Conservation (phyloP, 2,113 vertebrate species). For the Terrapene triunguis region DNA sequence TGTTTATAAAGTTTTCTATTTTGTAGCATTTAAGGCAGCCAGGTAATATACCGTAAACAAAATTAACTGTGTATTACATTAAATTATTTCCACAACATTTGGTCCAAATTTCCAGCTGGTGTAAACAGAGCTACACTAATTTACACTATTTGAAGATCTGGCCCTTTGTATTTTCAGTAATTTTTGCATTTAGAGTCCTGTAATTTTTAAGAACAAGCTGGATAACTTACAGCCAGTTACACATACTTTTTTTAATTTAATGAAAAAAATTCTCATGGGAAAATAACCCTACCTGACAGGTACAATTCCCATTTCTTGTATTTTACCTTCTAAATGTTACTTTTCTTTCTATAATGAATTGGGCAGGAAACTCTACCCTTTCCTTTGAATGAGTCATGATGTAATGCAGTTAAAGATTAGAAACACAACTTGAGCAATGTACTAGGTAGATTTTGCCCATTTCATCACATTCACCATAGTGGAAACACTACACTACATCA, state of each 20-base stretch:
- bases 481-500: conserved; percentile 39
- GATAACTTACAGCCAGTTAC: conserved; percentile 25
- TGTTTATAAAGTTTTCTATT: neutral
- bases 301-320: conserved; percentile 62
- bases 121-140: neutral
- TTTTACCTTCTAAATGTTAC: conserved; percentile 76
- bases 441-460: conserved; percentile 48
- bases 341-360: conserved; percentile 76
- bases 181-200: neutral
- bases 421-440: conserved; percentile 63
- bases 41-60: neutral
- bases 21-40: neutral
- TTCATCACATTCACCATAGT: conserved; percentile 60
- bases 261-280: conserved; percentile 73
- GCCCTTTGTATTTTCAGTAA: neutral
- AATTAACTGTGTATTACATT: neutral
- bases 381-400: conserved; percentile 82
- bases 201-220: conserved; percentile 41
- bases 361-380: conserved; percentile 84
- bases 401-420: conserved; percentile 78
- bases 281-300: conserved; percentile 68
- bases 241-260: conserved; percentile 27
- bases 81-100: neutral
- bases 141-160: neutral
- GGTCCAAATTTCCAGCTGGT: neutral